Evolutionary conservation across 2,797 vertebrate genomes (phyloP).

Genomic region (Argyrosomus regius): DNA sequence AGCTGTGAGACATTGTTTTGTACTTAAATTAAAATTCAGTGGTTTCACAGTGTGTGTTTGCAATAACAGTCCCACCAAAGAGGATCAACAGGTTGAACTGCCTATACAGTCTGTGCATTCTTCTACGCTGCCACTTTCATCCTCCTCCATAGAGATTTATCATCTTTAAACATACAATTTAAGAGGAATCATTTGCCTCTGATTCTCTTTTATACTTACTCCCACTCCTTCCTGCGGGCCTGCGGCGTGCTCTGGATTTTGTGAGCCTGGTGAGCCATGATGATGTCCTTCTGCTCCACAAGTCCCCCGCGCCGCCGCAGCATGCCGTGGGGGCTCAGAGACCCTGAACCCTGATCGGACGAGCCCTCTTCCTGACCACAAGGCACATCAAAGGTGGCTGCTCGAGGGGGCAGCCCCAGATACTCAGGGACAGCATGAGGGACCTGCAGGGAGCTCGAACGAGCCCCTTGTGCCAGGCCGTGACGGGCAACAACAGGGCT

Average conservation of each 20-base stretch:
- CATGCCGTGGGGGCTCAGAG: constrained; percentile 77
- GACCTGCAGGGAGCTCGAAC: constrained; percentile 89
- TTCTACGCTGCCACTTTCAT: constrained; percentile 52
- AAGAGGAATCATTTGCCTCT: constrained; percentile 62
- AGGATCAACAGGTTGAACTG: constrained; percentile 32
- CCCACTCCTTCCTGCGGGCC: constrained; percentile 91
- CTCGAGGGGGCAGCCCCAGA: constrained; percentile 82
- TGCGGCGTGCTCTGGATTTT: constrained; percentile 91
- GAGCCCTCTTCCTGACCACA: constrained; percentile 70
- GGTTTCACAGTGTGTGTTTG: neutral
- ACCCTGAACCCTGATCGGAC: constrained; percentile 76
- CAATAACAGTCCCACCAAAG: neutral
- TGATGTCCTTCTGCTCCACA: constrained; percentile 89
- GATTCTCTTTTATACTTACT: constrained; percentile 86
- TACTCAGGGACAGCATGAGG: constrained; percentile 81
- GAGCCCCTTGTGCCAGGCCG: constrained; percentile 82
- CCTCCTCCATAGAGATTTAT: constrained; percentile 63
- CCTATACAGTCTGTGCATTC: constrained; percentile 11
- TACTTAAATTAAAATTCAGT: neutral
- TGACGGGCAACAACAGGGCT: constrained; percentile 63
- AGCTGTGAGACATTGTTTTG: neutral
- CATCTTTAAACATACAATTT: constrained; percentile 63
- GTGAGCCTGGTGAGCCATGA: constrained; percentile 91
- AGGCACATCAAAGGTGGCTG: constrained; percentile 87
- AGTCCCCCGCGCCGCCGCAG: constrained; percentile 87